phyloP scores from a whole-genome alignment of 2,797 vertebrate genomes.

The Chelidonichthys spinosus region DNA sequence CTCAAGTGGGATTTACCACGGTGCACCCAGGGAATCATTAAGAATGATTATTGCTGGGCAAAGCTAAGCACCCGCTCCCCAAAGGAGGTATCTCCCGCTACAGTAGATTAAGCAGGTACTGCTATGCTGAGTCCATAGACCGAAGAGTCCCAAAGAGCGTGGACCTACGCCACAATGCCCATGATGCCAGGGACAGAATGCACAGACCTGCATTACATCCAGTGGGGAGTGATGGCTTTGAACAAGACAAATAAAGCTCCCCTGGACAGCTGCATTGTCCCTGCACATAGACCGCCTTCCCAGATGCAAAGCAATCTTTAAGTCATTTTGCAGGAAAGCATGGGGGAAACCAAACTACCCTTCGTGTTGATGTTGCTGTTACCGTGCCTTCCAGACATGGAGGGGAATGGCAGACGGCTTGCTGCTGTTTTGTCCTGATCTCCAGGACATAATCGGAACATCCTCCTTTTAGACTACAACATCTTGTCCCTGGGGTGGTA shows the following conservation, averaged over 20 bases:
- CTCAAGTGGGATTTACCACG: slow-evolving; percentile 22
- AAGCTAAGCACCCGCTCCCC: slow-evolving; percentile 22
- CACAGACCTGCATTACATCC: not conserved
- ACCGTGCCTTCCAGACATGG: not conserved
- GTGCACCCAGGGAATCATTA: slow-evolving; percentile 37
- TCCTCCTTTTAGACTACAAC: not conserved
- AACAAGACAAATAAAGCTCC: not conserved
- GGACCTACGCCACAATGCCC: not conserved
- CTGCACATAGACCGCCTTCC: not conserved
- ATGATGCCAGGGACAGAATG: not conserved
- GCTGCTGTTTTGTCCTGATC: not conserved
- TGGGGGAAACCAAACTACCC: not conserved
- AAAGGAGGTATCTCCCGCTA: slow-evolving; percentile 19
- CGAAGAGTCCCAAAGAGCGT: not conserved
- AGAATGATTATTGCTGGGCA: slow-evolving; percentile 36
- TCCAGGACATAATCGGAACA: not conserved
- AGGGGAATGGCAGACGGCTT: not conserved
- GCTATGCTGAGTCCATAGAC: slow-evolving; percentile 8
- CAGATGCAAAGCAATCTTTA: not conserved
- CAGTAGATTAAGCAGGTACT: slow-evolving; percentile 22
- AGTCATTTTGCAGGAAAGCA: not conserved
- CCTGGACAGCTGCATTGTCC: slow-evolving; percentile 2
- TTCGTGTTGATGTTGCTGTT: slow-evolving; percentile 1
- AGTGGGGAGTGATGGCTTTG: not conserved
- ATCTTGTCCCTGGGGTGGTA: not conserved